Conservation (phyloP, 2,113 vertebrate genomes). For the Acrocephalus arundinaceus region DNA sequence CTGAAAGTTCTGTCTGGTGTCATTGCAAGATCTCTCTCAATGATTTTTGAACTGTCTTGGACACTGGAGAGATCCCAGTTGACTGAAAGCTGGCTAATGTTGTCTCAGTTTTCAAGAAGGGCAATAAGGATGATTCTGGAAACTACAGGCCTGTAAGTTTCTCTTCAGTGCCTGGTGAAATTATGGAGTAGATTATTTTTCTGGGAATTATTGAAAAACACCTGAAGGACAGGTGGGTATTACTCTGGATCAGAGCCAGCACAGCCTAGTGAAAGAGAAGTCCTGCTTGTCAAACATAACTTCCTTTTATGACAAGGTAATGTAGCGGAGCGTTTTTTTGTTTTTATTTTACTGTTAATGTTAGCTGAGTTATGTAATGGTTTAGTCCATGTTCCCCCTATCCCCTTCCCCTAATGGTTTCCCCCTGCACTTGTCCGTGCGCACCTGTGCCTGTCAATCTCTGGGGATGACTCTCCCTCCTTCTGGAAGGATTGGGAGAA, state of each 20-base stretch:
- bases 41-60: not conserved
- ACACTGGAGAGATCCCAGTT: not conserved
- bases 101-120: not conserved
- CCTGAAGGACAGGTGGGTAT: not conserved
- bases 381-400: too few relatives aligned
- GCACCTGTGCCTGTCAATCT: too few relatives aligned
- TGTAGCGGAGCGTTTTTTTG: too few relatives aligned
- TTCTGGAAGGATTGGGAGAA: too few relatives aligned
- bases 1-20: not conserved
- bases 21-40: not conserved
- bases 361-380: too few relatives aligned
- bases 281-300: not conserved
- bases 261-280: fast-evolving
- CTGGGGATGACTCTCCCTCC: too few relatives aligned
- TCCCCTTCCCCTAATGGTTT: too few relatives aligned
- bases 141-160: not conserved
- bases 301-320: not conserved
- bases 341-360: too few relatives aligned
- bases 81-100: not conserved
- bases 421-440: too few relatives aligned
- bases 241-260: not conserved
- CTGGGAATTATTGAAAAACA: not conserved
- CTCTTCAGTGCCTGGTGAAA: not conserved
- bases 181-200: not conserved
- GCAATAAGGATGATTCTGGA: not conserved